Percentiles rank a stretch among this genome's conserved stretches.
phyloP scores from a whole-genome alignment of 1,140 invertebrate genomes.

The Drosophila kepulauana region DNA sequence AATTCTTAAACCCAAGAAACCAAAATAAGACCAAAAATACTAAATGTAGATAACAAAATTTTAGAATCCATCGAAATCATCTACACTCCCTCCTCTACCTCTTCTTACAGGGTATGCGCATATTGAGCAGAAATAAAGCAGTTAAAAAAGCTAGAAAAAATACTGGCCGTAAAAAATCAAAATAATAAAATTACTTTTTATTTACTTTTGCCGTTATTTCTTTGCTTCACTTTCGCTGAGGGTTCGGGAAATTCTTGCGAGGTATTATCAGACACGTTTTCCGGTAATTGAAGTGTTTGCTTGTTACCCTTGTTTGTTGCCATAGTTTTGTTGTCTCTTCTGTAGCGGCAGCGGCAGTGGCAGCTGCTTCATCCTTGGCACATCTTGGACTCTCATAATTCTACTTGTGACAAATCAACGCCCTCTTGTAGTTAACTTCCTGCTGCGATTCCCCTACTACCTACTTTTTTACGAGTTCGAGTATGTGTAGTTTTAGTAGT shows the following conservation, averaged over 20 bases:
- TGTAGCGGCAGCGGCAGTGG: not conserved
- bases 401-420: constrained; percentile 81
- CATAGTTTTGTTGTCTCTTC: constrained; percentile 37
- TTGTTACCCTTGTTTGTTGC: constrained; percentile 41
- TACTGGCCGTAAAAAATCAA: constrained; percentile 49
- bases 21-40: no score
- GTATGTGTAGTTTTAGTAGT: constrained; percentile 68
- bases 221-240: not conserved
- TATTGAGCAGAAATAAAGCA: constrained; percentile 17
- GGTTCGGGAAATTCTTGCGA: constrained; percentile 46
- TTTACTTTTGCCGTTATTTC: constrained; percentile 53
- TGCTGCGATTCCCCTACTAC: constrained; percentile 46
- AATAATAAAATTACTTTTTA: constrained; percentile 79
- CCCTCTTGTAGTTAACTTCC: constrained; percentile 77
- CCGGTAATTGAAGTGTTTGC: constrained; percentile 78
- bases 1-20: no score
- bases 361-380: constrained; percentile 58
- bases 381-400: constrained; percentile 70
- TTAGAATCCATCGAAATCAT: no score
- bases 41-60: no score
- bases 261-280: constrained; percentile 80
- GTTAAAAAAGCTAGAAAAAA: constrained; percentile 31
- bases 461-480: constrained; percentile 35
- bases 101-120: constrained; percentile 11
- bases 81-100: not conserved